These are phyloP conservation scores for Papilio gigon DNA, from an alignment of 2,888 invertebrate species.

Conservation along the genomic window DNA sequence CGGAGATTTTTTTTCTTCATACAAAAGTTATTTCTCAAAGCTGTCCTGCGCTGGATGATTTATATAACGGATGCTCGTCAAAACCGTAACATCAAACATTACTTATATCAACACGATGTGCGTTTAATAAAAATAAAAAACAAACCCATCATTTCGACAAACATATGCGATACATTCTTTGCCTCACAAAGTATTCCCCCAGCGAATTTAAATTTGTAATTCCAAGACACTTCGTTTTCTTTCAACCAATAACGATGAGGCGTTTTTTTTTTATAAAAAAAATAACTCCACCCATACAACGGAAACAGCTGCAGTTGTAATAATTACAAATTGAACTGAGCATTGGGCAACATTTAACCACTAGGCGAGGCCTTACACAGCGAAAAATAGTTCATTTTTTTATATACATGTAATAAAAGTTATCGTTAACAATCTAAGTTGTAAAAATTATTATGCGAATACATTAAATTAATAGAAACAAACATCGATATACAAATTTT, in stretches of 20 bases:
- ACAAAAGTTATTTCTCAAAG: neutral
- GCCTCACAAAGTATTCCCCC: conserved; percentile 72
- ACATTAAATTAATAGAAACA: conserved; percentile 13
- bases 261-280: conserved; percentile 68
- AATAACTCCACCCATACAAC: conserved; percentile 71
- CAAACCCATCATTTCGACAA: conserved; percentile 60
- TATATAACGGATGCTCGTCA: neutral
- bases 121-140: conserved; percentile 41
- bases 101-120: conserved; percentile 3
- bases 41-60: neutral
- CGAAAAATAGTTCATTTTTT: conserved; percentile 19
- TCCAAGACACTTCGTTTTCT: conserved; percentile 61
- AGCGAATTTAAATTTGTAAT: conserved; percentile 81
- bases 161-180: conserved; percentile 77
- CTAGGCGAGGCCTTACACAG: conserved; percentile 31
- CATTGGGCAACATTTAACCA: conserved; percentile 59
- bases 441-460: conserved; percentile 8
- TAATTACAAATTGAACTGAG: conserved; percentile 76
- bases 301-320: conserved; percentile 80
- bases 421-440: conserved; percentile 7
- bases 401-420: conserved; percentile 27
- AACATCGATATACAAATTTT: neutral
- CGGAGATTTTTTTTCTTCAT: too few species aligned
- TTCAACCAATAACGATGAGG: conserved; percentile 73
- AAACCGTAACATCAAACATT: neutral